These are phyloP conservation scores for Microctenopoma lineatum DNA, from an alignment of 2,797 vertebrate genomes.

Conservation along the genomic window DNA sequence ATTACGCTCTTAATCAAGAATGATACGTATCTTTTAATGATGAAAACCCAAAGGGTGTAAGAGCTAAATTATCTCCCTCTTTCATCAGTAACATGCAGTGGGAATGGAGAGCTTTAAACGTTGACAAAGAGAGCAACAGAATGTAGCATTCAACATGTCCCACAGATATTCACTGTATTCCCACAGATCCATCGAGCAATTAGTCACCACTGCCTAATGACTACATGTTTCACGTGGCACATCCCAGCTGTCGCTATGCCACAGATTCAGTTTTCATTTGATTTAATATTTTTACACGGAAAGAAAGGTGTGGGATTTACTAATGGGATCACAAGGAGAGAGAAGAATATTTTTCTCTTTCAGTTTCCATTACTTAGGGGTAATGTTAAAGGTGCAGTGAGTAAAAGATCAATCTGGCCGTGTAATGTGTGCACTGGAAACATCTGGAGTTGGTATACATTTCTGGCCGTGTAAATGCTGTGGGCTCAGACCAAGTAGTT, in stretches of 20 bases:
- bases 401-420: not conserved
- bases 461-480: no score
- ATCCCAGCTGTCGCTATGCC: slow-evolving; percentile 42
- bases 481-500: no score
- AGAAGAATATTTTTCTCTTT: not conserved
- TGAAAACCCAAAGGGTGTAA: slow-evolving; percentile 11
- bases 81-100: slow-evolving; percentile 2
- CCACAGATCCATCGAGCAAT: slow-evolving; percentile 60
- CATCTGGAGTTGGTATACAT: no score
- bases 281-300: slow-evolving; percentile 57
- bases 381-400: not conserved
- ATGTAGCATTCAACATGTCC: slow-evolving; percentile 44
- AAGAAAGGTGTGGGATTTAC: slow-evolving; percentile 9
- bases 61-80: slow-evolving; percentile 21
- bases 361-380: not conserved
- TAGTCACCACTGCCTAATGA: slow-evolving; percentile 77
- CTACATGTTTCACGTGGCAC: slow-evolving; percentile 61
- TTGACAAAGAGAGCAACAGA: not conserved
- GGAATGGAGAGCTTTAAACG: slow-evolving; percentile 20
- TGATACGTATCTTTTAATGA: slow-evolving; percentile 33
- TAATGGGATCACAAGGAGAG: not conserved
- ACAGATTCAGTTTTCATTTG: slow-evolving; percentile 64
- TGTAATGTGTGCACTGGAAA: no score
- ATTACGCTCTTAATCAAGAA: slow-evolving; percentile 11
- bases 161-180: slow-evolving; percentile 50